Conservation (phyloP, 2,888 invertebrate genomes). For the Drosophila trichaetosa region DNA sequence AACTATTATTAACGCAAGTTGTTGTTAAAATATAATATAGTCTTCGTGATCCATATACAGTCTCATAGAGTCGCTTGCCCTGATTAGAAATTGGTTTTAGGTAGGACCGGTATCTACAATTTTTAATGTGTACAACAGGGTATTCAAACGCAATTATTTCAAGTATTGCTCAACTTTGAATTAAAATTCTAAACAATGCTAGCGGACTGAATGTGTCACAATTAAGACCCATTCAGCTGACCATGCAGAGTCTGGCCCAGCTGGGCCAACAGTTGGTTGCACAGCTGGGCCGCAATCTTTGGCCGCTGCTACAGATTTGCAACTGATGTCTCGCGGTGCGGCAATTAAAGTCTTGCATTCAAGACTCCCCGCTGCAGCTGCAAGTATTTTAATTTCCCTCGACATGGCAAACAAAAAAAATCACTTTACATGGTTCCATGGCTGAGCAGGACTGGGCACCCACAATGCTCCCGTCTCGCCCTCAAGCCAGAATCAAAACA, state of each 20-base stretch:
- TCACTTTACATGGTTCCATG: conserved; percentile 41
- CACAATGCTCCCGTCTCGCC: conserved; percentile 24
- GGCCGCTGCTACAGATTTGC: conserved; percentile 9
- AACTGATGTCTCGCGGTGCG: conserved; percentile 55
- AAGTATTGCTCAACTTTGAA: conserved; percentile 8
- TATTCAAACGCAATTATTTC: not conserved
- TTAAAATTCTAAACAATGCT: conserved; percentile 13
- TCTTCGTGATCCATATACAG: not conserved
- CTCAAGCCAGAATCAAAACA: conserved; percentile 73
- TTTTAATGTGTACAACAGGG: not conserved
- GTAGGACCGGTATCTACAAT: too few relatives aligned
- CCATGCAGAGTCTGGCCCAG: conserved; percentile 34
- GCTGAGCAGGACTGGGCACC: conserved; percentile 11
- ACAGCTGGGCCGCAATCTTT: conserved; percentile 50
- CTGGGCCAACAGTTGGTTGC: conserved; percentile 76
- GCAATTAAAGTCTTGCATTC: conserved; percentile 76
- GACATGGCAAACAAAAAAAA: conserved; percentile 48
- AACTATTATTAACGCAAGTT: too few relatives aligned
- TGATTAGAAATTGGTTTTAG: not conserved
- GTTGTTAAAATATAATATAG: not conserved
- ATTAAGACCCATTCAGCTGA: conserved; percentile 49
- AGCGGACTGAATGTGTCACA: conserved; percentile 17
- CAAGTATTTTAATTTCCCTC: conserved; percentile 76
- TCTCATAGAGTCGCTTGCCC: not conserved
- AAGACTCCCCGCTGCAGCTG: conserved; percentile 53